Evolutionary conservation across 2,797 vertebrate genomes (phyloP).

Genomic region (Pseudochaenichthys georgianus): DNA sequence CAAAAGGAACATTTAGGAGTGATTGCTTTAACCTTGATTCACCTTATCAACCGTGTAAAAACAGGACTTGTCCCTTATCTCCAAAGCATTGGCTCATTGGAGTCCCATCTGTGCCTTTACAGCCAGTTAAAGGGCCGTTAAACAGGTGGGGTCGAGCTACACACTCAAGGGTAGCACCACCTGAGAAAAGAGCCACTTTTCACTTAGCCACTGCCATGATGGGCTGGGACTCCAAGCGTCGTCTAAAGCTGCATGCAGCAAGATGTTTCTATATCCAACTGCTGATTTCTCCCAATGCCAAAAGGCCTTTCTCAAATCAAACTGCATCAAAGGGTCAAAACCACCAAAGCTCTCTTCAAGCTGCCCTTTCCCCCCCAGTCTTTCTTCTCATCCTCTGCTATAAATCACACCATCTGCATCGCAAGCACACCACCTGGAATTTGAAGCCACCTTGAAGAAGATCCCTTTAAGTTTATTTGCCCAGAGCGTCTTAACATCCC

Average conservation of each 20-base stretch:
- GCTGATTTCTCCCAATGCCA: neutral
- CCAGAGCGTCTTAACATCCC: neutral
- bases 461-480: conserved; percentile 1
- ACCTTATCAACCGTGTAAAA: conserved; percentile 1
- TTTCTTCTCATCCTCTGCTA: conserved; percentile 12
- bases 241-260: conserved; percentile 18
- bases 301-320: conserved; percentile 23
- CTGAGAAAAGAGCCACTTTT: conserved; percentile 1
- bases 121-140: conserved; percentile 16
- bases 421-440: conserved; percentile 29
- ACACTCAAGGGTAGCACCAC: neutral
- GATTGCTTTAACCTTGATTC: conserved; percentile 8
- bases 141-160: conserved; percentile 1
- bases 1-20: neutral
- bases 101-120: conserved; percentile 33
- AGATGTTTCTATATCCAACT: neutral
- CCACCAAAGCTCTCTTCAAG: conserved; percentile 17
- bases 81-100: neutral
- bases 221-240: neutral
- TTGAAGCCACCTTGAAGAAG: conserved; percentile 5
- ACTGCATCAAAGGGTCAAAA: conserved; percentile 28
- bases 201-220: neutral
- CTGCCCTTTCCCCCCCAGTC: neutral
- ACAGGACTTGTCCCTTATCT: neutral
- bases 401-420: conserved; percentile 38